phyloP scores from a whole-genome alignment of 2,888 invertebrate species.

The Conomelus anceps region DNA sequence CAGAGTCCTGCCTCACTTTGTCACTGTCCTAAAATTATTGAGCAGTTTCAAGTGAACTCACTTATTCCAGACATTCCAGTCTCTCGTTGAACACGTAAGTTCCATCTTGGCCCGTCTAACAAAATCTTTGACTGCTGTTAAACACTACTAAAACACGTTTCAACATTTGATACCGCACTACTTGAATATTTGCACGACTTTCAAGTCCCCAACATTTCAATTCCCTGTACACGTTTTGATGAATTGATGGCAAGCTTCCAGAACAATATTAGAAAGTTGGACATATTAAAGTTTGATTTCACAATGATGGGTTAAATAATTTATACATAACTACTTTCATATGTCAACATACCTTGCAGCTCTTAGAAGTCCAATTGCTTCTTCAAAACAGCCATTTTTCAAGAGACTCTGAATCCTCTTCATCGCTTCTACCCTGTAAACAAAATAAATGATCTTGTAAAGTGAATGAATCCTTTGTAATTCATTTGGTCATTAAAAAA shows the following conservation, averaged over 20 bases:
- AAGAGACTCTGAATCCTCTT: slow-evolving; percentile 73
- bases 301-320: no score
- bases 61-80: not conserved
- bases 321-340: no score
- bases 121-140: not conserved
- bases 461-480: no score
- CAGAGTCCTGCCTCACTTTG: not conserved
- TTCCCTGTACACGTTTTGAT: no score
- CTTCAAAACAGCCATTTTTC: slow-evolving; percentile 62
- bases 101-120: not conserved
- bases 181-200: no score
- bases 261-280: no score
- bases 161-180: no score
- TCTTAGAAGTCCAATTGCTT: slow-evolving; percentile 72
- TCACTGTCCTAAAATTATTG: not conserved
- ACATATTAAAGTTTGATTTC: no score
- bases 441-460: no score
- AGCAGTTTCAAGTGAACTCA: not conserved
- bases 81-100: not conserved
- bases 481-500: not conserved
- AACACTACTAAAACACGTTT: not conserved
- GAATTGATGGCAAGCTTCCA: no score
- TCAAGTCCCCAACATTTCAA: no score
- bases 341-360: slow-evolving; percentile 63
- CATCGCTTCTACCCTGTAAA: slow-evolving; percentile 80